These are phyloP conservation scores for Tyrannus savana DNA, from an alignment of 2,113 vertebrate species.

Conservation along the genomic window DNA sequence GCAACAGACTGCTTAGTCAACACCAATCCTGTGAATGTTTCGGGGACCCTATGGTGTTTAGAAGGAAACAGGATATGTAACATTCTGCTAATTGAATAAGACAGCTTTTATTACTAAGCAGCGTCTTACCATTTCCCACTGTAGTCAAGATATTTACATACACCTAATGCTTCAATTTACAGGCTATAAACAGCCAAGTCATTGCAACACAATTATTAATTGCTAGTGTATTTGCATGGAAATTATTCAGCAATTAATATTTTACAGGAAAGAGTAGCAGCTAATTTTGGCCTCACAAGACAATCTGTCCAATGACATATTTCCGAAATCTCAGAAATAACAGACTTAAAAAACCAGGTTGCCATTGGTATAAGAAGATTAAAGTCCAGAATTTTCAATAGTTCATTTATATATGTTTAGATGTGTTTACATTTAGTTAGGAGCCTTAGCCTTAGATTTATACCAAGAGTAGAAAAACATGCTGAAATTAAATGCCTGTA, in stretches of 20 bases:
- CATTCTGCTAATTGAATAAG: conserved; percentile 31
- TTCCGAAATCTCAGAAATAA: neutral
- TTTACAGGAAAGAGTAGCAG: neutral
- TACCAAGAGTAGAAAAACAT: neutral
- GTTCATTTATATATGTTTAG: neutral
- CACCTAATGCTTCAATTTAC: conserved; percentile 40
- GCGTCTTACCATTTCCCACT: conserved; percentile 35
- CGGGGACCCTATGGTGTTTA: neutral
- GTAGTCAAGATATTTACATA: conserved; percentile 45
- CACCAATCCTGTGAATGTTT: neutral
- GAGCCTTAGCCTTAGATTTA: neutral
- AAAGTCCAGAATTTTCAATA: neutral
- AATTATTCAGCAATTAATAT: conserved; percentile 24
- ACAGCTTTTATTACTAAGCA: conserved; percentile 47
- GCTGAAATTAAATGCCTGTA: neutral
- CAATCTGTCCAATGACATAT: neutral
- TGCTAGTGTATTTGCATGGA: neutral
- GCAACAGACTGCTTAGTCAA: neutral
- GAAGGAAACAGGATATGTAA: conserved; percentile 37
- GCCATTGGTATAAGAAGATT: neutral
- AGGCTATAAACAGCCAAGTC: conserved; percentile 37
- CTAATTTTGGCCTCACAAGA: neutral
- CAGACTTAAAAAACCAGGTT: neutral
- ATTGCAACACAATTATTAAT: conserved; percentile 38
- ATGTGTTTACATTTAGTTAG: neutral